These are phyloP conservation scores for Procambarus virginalis DNA, from an alignment of 1,140 invertebrate genomes.

Conservation along the genomic window DNA sequence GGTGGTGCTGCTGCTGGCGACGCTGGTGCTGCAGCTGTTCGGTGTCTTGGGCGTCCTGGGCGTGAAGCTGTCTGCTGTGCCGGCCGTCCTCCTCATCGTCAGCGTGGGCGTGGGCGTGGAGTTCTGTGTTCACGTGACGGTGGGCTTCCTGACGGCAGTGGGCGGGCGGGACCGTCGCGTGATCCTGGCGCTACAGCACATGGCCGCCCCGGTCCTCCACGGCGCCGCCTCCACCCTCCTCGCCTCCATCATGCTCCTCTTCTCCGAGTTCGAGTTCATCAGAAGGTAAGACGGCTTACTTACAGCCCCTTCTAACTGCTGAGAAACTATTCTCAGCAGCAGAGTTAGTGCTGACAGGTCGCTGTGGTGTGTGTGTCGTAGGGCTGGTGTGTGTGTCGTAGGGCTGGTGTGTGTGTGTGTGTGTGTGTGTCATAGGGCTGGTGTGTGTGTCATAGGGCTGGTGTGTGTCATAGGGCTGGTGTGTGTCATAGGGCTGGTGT, in stretches of 20 bases:
- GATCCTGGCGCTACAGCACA: constrained; percentile 86
- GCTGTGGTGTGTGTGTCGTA: no score
- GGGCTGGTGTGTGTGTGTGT: no score
- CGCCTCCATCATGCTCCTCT: constrained; percentile 89
- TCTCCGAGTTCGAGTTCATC: constrained; percentile 97
- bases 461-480: no score
- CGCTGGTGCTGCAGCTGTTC: constrained; percentile 88
- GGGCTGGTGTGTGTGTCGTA: no score
- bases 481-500: no score
- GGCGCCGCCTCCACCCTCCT: constrained; percentile 89
- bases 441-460: no score
- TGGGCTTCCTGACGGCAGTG: constrained; percentile 92
- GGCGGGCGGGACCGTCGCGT: constrained; percentile 87
- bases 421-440: no score
- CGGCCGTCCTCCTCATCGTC: constrained; percentile 90
- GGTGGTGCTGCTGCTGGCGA: constrained; percentile 83
- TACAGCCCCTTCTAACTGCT: no score
- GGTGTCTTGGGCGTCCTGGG: constrained; percentile 90
- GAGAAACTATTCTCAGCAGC: no score
- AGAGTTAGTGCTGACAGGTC: no score
- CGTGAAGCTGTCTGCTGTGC: constrained; percentile 91
- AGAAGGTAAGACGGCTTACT: constrained; percentile 80
- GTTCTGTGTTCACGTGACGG: constrained; percentile 88
- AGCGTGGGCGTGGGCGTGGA: constrained; percentile 91
- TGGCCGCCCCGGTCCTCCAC: constrained; percentile 89